Percentiles rank a stretch among this genome's conserved stretches.
Conservation (phyloP, 64 coral and sea anemone genomes). For the Pocillopora damicornis region DNA sequence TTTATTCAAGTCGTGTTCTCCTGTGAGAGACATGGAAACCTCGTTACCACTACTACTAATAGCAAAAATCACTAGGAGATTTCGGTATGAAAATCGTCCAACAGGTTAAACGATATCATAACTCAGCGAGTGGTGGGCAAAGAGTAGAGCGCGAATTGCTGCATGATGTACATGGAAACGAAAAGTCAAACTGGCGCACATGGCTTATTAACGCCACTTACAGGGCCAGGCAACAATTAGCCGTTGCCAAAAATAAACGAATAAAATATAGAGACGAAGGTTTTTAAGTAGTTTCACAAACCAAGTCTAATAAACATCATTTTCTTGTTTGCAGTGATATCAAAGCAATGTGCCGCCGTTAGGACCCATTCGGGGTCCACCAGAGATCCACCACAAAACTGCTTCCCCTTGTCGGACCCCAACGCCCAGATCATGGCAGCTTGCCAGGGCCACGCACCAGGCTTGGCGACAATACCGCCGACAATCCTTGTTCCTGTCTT, state of each 20-base stretch:
- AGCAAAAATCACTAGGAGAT: too few species aligned
- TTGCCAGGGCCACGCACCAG: conserved; percentile 79
- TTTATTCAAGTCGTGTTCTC: conserved; percentile 61
- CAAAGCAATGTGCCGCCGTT: conserved; percentile 76
- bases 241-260: neutral
- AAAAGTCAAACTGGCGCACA: too few species aligned
- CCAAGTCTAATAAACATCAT: conserved; percentile 62
- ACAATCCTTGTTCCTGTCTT: conserved; percentile 70
- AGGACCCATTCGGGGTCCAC: conserved; percentile 64
- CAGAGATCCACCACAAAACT: conserved; percentile 73
- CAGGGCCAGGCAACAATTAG: neutral
- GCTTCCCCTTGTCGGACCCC: conserved; percentile 58
- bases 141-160: too few species aligned
- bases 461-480: conserved; percentile 78
- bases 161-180: too few species aligned
- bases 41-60: too few species aligned
- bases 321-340: conserved; percentile 66
- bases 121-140: too few species aligned
- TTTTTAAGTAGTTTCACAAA: conserved; percentile 6
- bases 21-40: neutral
- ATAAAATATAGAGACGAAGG: neutral
- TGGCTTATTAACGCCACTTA: too few species aligned
- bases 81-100: too few species aligned
- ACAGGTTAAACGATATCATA: too few species aligned
- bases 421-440: conserved; percentile 64